Evolutionary conservation across 2,888 invertebrate species (phyloP).

Genomic region (Emmelina monodactyla): DNA sequence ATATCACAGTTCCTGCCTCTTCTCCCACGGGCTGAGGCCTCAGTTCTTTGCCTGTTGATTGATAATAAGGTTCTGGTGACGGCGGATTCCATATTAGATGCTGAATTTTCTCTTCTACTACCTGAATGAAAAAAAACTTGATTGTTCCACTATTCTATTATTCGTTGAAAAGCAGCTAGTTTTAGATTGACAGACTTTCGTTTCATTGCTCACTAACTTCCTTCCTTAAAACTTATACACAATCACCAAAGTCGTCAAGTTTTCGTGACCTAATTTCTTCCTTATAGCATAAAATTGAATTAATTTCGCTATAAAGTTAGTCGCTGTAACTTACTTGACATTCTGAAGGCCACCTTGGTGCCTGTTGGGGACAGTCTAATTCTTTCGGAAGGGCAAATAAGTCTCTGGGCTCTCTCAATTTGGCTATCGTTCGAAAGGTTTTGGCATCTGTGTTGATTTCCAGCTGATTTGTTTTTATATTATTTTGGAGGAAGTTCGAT

Average conservation of each 20-base stretch:
- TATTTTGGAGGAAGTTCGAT: conserved; percentile 68
- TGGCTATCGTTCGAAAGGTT: conserved; percentile 70
- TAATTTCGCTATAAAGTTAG: no score
- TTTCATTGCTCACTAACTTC: no score
- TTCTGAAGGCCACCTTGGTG: conserved; percentile 87
- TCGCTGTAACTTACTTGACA: conserved; percentile 88
- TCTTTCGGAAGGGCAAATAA: conserved; percentile 75
- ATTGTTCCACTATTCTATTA: no score
- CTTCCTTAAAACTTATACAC: no score
- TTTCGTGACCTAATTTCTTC: no score
- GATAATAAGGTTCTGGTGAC: conserved; percentile 82
- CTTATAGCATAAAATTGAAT: no score
- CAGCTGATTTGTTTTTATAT: conserved; percentile 73
- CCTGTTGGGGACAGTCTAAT: conserved; percentile 77
- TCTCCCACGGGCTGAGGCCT: conserved; percentile 87
- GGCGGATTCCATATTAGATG: conserved; percentile 79
- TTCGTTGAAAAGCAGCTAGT: no score
- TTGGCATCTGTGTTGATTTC: conserved; percentile 73
- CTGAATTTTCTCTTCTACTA: conserved; percentile 80
- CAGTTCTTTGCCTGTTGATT: conserved; percentile 78
- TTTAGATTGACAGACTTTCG: no score
- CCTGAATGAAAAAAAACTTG: no score
- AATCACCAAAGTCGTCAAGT: no score
- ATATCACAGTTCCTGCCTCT: conserved; percentile 83
- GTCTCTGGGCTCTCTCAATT: conserved; percentile 74